A percentile compares a stretch with the other conserved stretches of the same genome.
phyloP scores from a whole-genome alignment of 2,888 invertebrate species.

The Lathronympha strigana region DNA sequence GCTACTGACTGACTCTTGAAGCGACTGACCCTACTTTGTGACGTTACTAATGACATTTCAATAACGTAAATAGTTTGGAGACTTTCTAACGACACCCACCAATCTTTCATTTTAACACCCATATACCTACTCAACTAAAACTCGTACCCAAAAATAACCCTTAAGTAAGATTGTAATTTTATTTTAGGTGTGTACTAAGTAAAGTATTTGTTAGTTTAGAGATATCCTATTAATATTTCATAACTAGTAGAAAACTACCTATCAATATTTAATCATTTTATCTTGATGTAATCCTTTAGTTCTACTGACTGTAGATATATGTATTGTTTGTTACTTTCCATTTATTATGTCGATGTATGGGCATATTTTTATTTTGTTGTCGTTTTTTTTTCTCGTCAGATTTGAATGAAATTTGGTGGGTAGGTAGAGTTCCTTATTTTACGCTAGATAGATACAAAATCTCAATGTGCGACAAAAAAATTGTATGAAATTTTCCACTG shows the following conservation, averaged over 20 bases:
- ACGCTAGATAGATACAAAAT: too few relatives aligned
- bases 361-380: too few relatives aligned
- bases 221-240: neutral
- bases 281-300: neutral
- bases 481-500: too few relatives aligned
- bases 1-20: conserved; percentile 51
- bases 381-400: too few relatives aligned
- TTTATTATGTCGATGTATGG: neutral
- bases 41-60: conserved; percentile 33
- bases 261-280: neutral
- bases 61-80: neutral
- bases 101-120: conserved; percentile 25
- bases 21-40: conserved; percentile 48
- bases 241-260: neutral
- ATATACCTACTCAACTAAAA: conserved; percentile 28
- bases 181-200: neutral
- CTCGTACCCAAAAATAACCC: neutral
- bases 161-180: too few relatives aligned
- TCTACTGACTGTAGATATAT: neutral
- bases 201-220: neutral
- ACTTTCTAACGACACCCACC: conserved; percentile 5
- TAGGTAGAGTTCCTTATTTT: too few relatives aligned
- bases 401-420: too few relatives aligned
- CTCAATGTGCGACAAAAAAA: too few relatives aligned
- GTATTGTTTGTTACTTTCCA: neutral